Evolutionary conservation across 1,140 invertebrate species (phyloP), one percentile per base, ranked within the genome.

Genomic region (Penaeus japonicus): DNA sequence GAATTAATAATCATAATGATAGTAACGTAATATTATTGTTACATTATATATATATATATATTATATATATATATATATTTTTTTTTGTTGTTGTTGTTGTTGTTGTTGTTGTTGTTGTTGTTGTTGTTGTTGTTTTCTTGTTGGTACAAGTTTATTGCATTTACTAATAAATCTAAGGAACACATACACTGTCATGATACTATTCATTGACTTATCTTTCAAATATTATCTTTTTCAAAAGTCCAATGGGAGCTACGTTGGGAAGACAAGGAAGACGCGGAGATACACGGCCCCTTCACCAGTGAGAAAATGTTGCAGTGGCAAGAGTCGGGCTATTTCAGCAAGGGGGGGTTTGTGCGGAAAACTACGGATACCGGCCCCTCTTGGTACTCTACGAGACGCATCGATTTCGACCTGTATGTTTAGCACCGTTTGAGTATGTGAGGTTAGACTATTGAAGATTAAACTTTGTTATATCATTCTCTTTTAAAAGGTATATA

Each of bases 351-450:
- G 1, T 96, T 95, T 94, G 96, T 97, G 0, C 93, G 97, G 83
- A 97, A 96, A 93, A 95, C 94, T 91, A 96, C 96, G 0, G 94
- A 95, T 90, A 94, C 94, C 90, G 91, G 80, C 24, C 27, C 77
- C 15, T 62, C 92, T 47, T 99, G 98, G 93, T 98, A 98, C 92
- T 96, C 94, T 85, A 97, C 97, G 2, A 95, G 95, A 91, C 94
- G 98, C 92, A 96, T 99, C 91, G 98, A 99, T 93, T 99, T 99
- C 95, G 97, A 98, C 92, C 93, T 98, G 62, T 98, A 98, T 93
- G 92, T 95, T 90, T 95, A 93, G 84, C 73, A 73, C 15, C 12
- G 39, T 10, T 10, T 47, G 12, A 47, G 39, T 47, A 4, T 47
- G 10, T 47, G 47, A 47, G 15, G 47, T 47, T 47, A 47, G 47